These are phyloP conservation scores for Phyllopteryx taeniolatus DNA, from an alignment of 2,113 vertebrate species.

Conservation along the genomic window DNA sequence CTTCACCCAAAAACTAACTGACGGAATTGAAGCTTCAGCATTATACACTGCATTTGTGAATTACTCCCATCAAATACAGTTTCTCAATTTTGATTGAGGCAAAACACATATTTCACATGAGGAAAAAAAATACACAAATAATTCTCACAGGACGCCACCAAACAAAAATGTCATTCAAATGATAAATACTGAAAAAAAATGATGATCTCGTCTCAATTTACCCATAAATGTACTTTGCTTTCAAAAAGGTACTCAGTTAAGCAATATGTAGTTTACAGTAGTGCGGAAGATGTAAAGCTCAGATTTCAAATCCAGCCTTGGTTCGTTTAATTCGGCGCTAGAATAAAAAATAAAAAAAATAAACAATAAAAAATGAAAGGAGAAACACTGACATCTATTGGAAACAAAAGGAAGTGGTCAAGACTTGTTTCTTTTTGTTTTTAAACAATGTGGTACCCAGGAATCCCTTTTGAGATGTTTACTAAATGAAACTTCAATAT, in stretches of 20 bases:
- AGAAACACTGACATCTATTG: constrained; percentile 54
- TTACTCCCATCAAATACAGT: background rate
- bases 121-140: no score
- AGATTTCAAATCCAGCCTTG: background rate
- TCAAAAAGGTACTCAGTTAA: no score
- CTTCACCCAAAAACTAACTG: no score
- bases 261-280: background rate
- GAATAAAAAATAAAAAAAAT: background rate
- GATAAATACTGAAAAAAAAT: background rate
- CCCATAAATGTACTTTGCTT: no score
- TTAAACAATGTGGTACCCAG: background rate
- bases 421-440: background rate
- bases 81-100: no score
- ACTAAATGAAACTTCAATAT: background rate
- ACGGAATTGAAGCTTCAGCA: background rate
- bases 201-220: background rate
- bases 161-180: background rate
- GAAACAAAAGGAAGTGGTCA: constrained; percentile 3
- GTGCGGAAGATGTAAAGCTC: no score
- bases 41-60: background rate
- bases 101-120: no score
- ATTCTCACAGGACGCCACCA: no score
- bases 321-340: background rate
- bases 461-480: background rate
- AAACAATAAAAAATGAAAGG: background rate